Conservation (phyloP, 2,888 invertebrate species). For the Dicycla oo region DNA sequence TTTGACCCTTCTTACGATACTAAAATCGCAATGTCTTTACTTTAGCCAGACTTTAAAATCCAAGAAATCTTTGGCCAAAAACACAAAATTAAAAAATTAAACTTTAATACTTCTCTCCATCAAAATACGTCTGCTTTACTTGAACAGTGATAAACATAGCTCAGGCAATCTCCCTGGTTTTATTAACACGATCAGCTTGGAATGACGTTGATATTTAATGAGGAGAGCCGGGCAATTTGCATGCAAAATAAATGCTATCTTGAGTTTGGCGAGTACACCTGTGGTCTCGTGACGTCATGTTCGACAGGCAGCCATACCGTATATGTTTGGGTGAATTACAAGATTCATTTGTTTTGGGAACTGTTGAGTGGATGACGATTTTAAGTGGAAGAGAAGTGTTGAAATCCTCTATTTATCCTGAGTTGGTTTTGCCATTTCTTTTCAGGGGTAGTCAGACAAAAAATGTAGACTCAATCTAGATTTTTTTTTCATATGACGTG, state of each 20-base stretch:
- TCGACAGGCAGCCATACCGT: conserved; percentile 36
- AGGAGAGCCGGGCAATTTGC: conserved; percentile 57
- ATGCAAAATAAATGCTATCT: conserved; percentile 62
- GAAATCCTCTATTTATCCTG: background rate
- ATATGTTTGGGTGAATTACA: background rate
- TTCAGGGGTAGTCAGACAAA: too few relatives aligned
- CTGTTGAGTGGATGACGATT: background rate
- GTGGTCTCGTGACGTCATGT: conserved; percentile 52
- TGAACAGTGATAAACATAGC: conserved; percentile 28
- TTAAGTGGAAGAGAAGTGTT: background rate
- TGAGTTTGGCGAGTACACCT: conserved; percentile 52
- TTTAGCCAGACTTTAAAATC: background rate
- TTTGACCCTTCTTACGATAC: background rate
- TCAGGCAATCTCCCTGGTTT: conserved; percentile 50
- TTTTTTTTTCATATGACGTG: too few relatives aligned
- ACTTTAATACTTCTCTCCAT: background rate
- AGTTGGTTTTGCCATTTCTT: background rate
- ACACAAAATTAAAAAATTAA: background rate
- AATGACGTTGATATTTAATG: conserved; percentile 65
- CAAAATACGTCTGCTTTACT: conserved; percentile 4
- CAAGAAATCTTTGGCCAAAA: background rate
- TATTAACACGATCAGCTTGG: conserved; percentile 56
- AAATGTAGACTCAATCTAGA: too few relatives aligned
- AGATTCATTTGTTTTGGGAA: conserved; percentile 1
- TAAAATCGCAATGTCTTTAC: background rate